Evolutionary conservation across 2,113 vertebrate species (phyloP).

Genomic region (Solea senegalensis): DNA sequence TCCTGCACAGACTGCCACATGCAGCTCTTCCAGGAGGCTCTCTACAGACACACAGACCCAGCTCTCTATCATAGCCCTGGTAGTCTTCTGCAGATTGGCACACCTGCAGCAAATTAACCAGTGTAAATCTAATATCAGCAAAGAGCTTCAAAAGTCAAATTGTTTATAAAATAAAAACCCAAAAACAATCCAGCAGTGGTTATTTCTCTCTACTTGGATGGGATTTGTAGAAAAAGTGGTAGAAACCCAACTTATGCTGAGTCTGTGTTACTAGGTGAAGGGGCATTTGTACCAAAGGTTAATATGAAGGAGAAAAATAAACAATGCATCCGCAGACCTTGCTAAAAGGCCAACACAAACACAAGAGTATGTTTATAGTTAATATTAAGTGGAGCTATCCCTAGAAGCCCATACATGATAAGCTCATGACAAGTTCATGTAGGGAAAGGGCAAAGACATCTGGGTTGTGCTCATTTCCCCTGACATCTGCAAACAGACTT

Average conservation of each 20-base stretch:
- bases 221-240: not conserved
- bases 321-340: conserved; percentile 12
- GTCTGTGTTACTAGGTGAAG: conserved; percentile 32
- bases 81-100: conserved; percentile 82
- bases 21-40: conserved; percentile 57
- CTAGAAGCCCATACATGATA: conserved; percentile 3
- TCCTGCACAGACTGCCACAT: conserved; percentile 80
- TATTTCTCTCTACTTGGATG: not conserved
- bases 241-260: not conserved
- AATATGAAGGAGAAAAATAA: conserved; percentile 22
- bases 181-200: too few relatives aligned
- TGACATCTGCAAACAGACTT: conserved; percentile 36
- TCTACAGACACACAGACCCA: conserved; percentile 89
- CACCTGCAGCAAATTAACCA: conserved; percentile 77
- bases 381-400: conserved; percentile 7
- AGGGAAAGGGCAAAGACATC: conserved; percentile 55
- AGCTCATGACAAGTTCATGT: conserved; percentile 25
- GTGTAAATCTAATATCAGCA: not conserved
- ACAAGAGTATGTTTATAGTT: conserved; percentile 36
- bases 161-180: not conserved
- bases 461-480: conserved; percentile 40
- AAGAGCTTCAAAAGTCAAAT: not conserved
- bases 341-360: not conserved
- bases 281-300: conserved; percentile 20
- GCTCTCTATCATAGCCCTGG: conserved; percentile 81